Conservation (phyloP, 2,797 vertebrate genomes). For the Malurus leucopterus region DNA sequence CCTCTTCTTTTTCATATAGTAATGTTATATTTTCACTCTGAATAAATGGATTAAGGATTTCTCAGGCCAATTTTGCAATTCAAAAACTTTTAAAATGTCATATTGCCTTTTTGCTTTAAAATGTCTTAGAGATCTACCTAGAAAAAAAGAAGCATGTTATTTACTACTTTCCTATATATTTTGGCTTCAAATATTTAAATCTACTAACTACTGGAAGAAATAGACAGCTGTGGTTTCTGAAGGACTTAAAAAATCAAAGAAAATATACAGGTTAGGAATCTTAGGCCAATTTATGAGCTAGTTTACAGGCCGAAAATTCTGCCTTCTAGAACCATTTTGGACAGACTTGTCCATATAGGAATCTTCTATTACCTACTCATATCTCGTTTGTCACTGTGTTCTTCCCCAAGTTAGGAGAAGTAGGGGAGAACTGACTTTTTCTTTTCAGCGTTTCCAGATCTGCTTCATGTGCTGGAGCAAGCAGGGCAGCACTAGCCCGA, state of each 20-base stretch:
- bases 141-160: constrained; percentile 4
- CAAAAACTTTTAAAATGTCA: constrained; percentile 31
- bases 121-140: constrained; percentile 4
- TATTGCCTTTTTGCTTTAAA: constrained; percentile 27
- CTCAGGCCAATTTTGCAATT: constrained; percentile 29
- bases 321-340: neutral
- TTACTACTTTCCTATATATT: neutral
- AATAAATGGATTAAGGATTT: constrained; percentile 37
- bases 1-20: neutral
- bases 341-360: neutral
- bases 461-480: neutral
- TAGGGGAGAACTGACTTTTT: neutral
- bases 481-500: neutral
- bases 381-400: neutral
- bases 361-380: neutral
- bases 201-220: constrained; percentile 9
- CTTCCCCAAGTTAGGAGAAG: accelerated
- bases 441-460: neutral
- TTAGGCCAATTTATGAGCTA: neutral
- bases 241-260: neutral
- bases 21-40: constrained; percentile 22
- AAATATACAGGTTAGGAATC: neutral
- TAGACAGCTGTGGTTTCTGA: neutral
- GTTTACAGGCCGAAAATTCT: neutral
- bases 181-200: constrained; percentile 36